Conservation (phyloP, 2,113 vertebrate species). For the Vidua macroura region DNA sequence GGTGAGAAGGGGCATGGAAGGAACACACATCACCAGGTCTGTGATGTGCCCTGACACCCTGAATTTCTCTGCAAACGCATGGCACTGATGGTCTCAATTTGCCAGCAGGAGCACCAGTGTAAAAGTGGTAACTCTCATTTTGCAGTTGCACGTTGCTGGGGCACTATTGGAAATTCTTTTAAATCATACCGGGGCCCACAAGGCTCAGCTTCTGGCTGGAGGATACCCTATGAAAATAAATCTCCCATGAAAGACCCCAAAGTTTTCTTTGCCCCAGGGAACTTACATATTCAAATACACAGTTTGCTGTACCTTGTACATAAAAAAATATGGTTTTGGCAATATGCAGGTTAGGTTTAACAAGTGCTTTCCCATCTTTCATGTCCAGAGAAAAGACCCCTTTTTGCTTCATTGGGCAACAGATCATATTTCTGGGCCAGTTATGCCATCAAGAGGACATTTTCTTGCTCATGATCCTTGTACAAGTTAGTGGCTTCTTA, state of each 20-base stretch:
- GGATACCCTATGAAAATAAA: neutral
- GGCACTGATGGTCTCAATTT: neutral
- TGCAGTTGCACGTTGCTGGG: neutral
- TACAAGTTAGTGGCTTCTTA: neutral
- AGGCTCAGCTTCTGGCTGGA: neutral
- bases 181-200: neutral
- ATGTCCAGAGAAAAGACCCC: accelerated
- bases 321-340: neutral
- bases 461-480: neutral
- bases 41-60: neutral
- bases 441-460: neutral
- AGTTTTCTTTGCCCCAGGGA: neutral
- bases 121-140: neutral
- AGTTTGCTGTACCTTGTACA: neutral
- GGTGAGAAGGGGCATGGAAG: neutral
- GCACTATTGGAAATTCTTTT: neutral
- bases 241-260: accelerated
- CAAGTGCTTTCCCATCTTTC: neutral
- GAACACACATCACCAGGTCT: no score
- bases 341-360: neutral
- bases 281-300: neutral
- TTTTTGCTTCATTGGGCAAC: neutral
- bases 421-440: neutral
- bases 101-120: neutral
- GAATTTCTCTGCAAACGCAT: neutral